A percentile compares a stretch with the other conserved stretches of the same genome.
Evolutionary conservation across 2,888 invertebrate genomes (phyloP).

Genomic region (Anarsia innoxiella): DNA sequence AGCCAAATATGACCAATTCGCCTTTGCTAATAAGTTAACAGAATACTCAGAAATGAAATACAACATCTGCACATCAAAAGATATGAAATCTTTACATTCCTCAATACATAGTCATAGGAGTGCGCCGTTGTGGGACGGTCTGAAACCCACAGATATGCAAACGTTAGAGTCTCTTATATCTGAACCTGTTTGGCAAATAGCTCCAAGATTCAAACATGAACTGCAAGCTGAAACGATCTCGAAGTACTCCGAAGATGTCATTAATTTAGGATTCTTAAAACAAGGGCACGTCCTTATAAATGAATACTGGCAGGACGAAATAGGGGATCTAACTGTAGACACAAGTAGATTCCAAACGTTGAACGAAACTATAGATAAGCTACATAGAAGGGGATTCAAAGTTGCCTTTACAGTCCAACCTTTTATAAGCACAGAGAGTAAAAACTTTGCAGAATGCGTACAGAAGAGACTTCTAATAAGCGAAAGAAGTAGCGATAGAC

Average conservation of each 20-base stretch:
- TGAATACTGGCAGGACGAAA: slow-evolving; percentile 88
- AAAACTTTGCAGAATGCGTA: slow-evolving; percentile 87
- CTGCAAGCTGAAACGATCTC: slow-evolving; percentile 82
- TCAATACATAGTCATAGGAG: slow-evolving; percentile 82
- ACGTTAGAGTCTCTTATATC: slow-evolving; percentile 84
- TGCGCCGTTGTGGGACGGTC: slow-evolving; percentile 85
- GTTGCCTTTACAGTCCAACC: slow-evolving; percentile 94
- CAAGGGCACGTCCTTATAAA: slow-evolving; percentile 87
- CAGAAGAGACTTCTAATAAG: slow-evolving; percentile 83
- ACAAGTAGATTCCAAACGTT: slow-evolving; percentile 83
- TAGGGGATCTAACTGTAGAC: slow-evolving; percentile 92
- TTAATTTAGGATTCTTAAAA: slow-evolving; percentile 83
- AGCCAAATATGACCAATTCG: slow-evolving; percentile 86
- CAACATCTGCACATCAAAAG: slow-evolving; percentile 87
- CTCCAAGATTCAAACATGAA: slow-evolving; percentile 78
- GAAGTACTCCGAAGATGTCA: slow-evolving; percentile 89
- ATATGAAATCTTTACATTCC: slow-evolving; percentile 86
- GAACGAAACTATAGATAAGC: slow-evolving; percentile 84
- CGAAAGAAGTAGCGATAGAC: slow-evolving; percentile 85
- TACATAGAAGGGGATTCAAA: slow-evolving; percentile 89
- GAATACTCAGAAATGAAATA: slow-evolving; percentile 85
- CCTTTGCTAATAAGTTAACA: slow-evolving; percentile 82
- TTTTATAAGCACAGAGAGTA: slow-evolving; percentile 90
- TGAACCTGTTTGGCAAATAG: slow-evolving; percentile 92
- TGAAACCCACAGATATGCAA: slow-evolving; percentile 84